These are phyloP conservation scores for Philhelius pedissequus DNA, from an alignment of 2,888 invertebrate species.

Conservation along the genomic window DNA sequence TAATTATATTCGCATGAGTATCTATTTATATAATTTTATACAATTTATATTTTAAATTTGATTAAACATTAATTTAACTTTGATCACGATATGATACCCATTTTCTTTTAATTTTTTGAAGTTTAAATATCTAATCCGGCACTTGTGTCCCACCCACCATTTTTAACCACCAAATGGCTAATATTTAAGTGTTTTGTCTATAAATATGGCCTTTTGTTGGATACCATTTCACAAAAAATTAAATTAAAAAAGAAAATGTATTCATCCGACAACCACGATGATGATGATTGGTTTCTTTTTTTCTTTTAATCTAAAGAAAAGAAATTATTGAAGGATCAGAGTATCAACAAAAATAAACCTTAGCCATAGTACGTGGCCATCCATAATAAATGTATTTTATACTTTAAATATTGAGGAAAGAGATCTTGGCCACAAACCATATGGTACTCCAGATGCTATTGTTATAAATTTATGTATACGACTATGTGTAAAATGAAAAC, in stretches of 20 bases:
- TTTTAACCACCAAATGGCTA: constrained; percentile 19
- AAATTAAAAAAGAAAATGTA: constrained; percentile 60
- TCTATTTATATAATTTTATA: no score
- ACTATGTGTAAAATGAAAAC: background rate
- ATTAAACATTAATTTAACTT: background rate
- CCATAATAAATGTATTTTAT: background rate
- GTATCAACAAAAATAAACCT: constrained; percentile 36
- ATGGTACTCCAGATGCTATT: constrained; percentile 53
- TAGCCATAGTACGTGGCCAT: background rate
- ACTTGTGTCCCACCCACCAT: background rate
- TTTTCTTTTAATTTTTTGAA: background rate
- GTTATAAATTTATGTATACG: constrained; percentile 28
- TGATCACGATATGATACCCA: background rate
- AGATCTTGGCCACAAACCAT: constrained; percentile 33
- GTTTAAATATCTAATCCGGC: background rate
- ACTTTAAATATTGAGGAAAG: constrained; percentile 10
- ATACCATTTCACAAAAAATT: constrained; percentile 27
- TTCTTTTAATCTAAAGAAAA: background rate
- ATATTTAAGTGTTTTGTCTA: constrained; percentile 47
- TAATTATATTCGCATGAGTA: no score
- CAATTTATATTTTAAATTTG: background rate
- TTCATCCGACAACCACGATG: constrained; percentile 34
- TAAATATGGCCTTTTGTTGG: constrained; percentile 43
- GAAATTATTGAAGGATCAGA: constrained; percentile 8
- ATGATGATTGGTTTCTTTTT: constrained; percentile 38